A percentile compares a stretch with the other conserved stretches of the same genome.
These are phyloP conservation scores for Psylliodes chrysocephalus DNA, from an alignment of 2,888 invertebrate genomes.

Conservation along the genomic window DNA sequence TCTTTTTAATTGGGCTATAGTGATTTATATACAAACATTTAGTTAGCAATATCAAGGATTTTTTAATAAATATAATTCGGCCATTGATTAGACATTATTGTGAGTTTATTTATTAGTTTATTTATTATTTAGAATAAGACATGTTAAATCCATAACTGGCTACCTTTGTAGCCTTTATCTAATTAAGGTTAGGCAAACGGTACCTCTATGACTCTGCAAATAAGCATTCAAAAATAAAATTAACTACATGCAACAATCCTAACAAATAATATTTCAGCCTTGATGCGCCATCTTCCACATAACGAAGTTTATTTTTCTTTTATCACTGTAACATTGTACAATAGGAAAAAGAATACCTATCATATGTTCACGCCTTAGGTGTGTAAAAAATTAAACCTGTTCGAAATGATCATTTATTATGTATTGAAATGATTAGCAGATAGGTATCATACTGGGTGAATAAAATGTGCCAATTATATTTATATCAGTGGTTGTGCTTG, in stretches of 20 bases:
- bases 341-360: constrained; percentile 6
- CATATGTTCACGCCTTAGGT: constrained; percentile 3
- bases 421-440: constrained; percentile 24
- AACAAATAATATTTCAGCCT: constrained; percentile 20
- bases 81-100: too few relatives aligned
- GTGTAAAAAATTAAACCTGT: constrained; percentile 4
- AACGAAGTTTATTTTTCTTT: constrained; percentile 24
- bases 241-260: constrained; percentile 16
- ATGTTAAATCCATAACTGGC: background rate
- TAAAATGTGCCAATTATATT: constrained; percentile 4
- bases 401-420: constrained; percentile 16
- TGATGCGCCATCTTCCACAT: constrained; percentile 8
- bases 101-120: too few relatives aligned
- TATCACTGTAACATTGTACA: constrained; percentile 11
- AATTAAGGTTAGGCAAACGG: constrained; percentile 3
- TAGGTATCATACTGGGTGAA: constrained; percentile 26
- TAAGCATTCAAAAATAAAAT: constrained; percentile 18
- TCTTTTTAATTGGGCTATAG: too few relatives aligned
- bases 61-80: too few relatives aligned
- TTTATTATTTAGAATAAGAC: too few relatives aligned
- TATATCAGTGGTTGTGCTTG: background rate
- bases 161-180: background rate
- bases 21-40: too few relatives aligned
- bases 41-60: too few relatives aligned
- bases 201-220: constrained; percentile 26